phyloP scores from a whole-genome alignment of 1,140 invertebrate species.

The Cardiocondyla obscurior region DNA sequence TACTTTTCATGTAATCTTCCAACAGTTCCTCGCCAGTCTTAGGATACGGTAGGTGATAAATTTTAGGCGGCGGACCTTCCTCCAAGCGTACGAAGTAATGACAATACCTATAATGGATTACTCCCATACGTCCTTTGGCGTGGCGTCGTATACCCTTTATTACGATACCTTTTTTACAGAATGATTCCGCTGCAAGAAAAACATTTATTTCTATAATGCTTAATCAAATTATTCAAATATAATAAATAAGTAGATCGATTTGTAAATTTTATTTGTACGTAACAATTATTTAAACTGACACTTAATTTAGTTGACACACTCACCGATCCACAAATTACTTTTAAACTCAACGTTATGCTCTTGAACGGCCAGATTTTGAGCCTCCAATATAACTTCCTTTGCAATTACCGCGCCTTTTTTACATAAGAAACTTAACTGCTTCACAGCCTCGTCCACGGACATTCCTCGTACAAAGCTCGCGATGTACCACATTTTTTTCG shows the following conservation, averaged over 20 bases:
- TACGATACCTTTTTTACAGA: constrained; percentile 89
- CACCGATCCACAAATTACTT: constrained; percentile 98
- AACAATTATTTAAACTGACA: too few relatives aligned
- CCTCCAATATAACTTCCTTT: constrained; percentile 93
- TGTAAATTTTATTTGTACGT: background rate
- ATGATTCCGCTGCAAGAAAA: constrained; percentile 91
- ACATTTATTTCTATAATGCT: background rate
- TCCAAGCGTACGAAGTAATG: constrained; percentile 96
- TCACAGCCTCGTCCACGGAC: constrained; percentile 96
- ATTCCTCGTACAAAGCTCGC: constrained; percentile 94
- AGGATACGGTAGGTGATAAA: constrained; percentile 89
- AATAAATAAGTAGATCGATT: too few relatives aligned
- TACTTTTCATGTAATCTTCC: constrained; percentile 88
- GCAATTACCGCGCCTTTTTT: constrained; percentile 93
- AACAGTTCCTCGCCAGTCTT: constrained; percentile 89
- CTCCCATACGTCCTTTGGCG: constrained; percentile 88
- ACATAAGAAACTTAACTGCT: constrained; percentile 92
- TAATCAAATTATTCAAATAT: background rate
- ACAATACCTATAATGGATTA: constrained; percentile 91
- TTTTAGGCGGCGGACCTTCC: constrained; percentile 95
- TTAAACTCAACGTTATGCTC: constrained; percentile 97
- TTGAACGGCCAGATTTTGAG: constrained; percentile 93
- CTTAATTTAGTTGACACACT: constrained; percentile 83
- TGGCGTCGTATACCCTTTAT: constrained; percentile 94
- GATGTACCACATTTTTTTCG: constrained; percentile 96